A percentile compares a stretch with the other conserved stretches of the same genome.
Evolutionary conservation across 1,140 invertebrate genomes (phyloP).

Genomic region (Trichoplusia ni): DNA sequence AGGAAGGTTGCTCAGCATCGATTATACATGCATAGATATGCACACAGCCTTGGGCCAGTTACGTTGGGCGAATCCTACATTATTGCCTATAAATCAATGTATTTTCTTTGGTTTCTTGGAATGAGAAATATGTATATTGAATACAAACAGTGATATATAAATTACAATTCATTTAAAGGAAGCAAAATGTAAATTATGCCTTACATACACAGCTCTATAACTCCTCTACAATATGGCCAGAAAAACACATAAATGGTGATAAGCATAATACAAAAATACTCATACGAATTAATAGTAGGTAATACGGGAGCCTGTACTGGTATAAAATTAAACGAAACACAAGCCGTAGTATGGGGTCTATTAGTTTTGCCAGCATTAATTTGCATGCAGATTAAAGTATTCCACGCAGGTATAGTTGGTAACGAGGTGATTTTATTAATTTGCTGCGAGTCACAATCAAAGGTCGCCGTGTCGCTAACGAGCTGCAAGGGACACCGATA

Average conservation of each 20-base stretch:
- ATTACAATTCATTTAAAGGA: no score
- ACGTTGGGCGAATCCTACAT: background rate
- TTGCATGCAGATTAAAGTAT: constrained; percentile 72
- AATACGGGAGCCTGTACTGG: background rate
- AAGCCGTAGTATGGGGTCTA: constrained; percentile 16
- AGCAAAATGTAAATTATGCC: no score
- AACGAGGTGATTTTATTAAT: constrained; percentile 53
- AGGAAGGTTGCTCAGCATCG: constrained; percentile 7
- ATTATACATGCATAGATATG: constrained; percentile 16
- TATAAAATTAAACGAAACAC: constrained; percentile 5
- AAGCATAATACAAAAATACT: background rate
- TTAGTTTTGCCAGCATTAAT: constrained; percentile 59
- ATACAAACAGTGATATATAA: no score
- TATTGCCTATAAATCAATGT: background rate
- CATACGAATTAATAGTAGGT: constrained; percentile 8
- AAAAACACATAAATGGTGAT: background rate
- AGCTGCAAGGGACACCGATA: background rate
- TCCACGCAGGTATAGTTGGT: constrained; percentile 38
- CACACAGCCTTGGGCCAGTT: constrained; percentile 9
- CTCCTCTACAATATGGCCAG: no score
- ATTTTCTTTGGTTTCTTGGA: background rate
- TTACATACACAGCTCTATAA: no score
- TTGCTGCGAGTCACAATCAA: constrained; percentile 33
- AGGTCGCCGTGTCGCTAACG: constrained; percentile 17
- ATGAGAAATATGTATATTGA: no score